Evolutionary conservation across 2,888 invertebrate species (phyloP).

Genomic region (Nephrotoma flavescens): DNA sequence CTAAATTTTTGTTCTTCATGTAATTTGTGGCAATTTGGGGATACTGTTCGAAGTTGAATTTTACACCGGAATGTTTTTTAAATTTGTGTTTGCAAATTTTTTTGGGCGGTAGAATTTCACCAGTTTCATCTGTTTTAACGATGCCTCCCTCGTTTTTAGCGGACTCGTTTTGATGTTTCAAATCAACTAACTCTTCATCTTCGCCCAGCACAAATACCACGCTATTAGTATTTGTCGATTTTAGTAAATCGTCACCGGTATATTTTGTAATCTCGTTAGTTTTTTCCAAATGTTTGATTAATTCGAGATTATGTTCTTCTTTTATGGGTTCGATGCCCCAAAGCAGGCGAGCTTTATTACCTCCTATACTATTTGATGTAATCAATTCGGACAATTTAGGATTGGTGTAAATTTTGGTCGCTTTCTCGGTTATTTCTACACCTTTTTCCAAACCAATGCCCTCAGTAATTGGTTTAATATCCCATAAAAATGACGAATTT

Average conservation of each 20-base stretch:
- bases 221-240: conserved; percentile 9
- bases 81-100: conserved; percentile 34
- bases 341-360: conserved; percentile 15
- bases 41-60: conserved; percentile 59
- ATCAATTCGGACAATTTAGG: conserved; percentile 28
- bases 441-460: conserved; percentile 25
- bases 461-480: conserved; percentile 29
- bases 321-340: conserved; percentile 31
- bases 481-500: conserved; percentile 24
- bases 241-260: background rate
- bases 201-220: conserved; percentile 60
- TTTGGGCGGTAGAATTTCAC: conserved; percentile 14
- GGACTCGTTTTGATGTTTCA: conserved; percentile 29
- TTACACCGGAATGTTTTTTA: conserved; percentile 54
- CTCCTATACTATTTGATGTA: conserved; percentile 26
- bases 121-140: background rate
- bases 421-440: conserved; percentile 16
- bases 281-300: conserved; percentile 1
- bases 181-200: conserved; percentile 48
- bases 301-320: conserved; percentile 17
- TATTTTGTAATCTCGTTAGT: background rate
- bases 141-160: background rate
- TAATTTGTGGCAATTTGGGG: conserved; percentile 60
- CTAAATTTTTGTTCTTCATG: conserved; percentile 59
- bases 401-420: background rate